These are phyloP conservation scores for Dicentrarchus labrax DNA, from an alignment of 2,113 vertebrate genomes.

Conservation along the genomic window DNA sequence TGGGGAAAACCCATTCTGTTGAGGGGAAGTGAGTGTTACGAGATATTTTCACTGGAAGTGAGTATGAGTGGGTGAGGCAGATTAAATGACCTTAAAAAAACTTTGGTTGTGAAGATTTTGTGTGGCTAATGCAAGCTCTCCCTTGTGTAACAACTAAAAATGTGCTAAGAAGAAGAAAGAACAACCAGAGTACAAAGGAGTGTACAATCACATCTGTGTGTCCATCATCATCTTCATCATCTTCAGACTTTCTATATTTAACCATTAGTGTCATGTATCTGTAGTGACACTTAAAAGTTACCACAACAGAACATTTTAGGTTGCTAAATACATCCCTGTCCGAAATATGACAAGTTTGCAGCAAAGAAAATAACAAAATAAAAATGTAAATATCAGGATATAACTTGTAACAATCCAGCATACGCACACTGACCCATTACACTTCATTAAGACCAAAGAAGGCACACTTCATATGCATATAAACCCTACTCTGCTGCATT, in stretches of 20 bases:
- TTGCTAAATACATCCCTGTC: slow-evolving; percentile 6
- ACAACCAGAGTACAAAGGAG: background rate
- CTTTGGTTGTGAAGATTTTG: slow-evolving; percentile 7
- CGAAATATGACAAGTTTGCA: background rate
- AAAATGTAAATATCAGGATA: slow-evolving; percentile 24
- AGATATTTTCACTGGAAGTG: background rate
- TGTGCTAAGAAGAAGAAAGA: background rate
- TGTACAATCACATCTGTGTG: background rate
- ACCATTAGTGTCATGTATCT: background rate
- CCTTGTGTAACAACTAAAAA: slow-evolving; percentile 15
- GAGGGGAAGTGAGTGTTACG: background rate
- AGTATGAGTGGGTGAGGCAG: background rate
- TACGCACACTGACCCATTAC: background rate
- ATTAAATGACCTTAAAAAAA: background rate
- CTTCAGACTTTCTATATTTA: background rate
- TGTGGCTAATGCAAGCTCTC: background rate
- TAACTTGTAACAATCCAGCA: slow-evolving; percentile 24
- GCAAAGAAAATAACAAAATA: slow-evolving; percentile 33
- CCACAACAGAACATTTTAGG: slow-evolving; percentile 5
- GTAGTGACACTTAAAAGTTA: background rate
- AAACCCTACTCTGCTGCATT: slow-evolving; percentile 11
- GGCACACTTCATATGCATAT: slow-evolving; percentile 60
- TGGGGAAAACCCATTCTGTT: background rate
- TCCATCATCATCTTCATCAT: background rate
- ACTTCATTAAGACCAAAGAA: slow-evolving; percentile 43